These are phyloP conservation scores for Sussaba pulchella DNA, from an alignment of 2,888 invertebrate species.

Conservation along the genomic window DNA sequence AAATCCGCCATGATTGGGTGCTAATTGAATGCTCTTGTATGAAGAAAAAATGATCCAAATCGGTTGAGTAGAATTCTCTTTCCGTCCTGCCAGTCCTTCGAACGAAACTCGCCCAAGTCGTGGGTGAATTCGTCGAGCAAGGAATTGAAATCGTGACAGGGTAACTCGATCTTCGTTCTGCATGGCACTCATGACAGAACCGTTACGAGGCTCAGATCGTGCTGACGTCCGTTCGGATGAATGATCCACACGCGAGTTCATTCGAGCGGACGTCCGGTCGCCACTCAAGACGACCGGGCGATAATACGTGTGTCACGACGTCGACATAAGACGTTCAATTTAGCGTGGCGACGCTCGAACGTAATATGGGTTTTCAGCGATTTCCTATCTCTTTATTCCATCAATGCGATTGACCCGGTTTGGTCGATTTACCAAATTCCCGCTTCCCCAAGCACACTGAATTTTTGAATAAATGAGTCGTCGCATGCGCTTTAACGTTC, in stretches of 20 bases:
- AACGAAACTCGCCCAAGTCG: too few relatives aligned
- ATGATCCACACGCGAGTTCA: conserved; percentile 69
- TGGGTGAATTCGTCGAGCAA: conserved; percentile 53
- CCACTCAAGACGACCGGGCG: conserved; percentile 36
- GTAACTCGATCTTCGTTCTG: conserved; percentile 66
- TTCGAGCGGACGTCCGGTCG: conserved; percentile 45
- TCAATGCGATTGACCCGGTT: conserved; percentile 23
- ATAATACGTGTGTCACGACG: conserved; percentile 15
- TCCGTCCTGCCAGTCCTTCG: conserved; percentile 34
- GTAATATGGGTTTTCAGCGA: conserved; percentile 54
- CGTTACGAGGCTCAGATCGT: conserved; percentile 52
- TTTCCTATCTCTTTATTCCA: conserved; percentile 31
- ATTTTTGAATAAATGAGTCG: conserved; percentile 58
- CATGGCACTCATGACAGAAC: conserved; percentile 62
- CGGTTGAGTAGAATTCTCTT: background rate
- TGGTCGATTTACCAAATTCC: conserved; percentile 27
- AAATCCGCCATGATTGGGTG: too few relatives aligned
- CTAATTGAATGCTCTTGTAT: background rate
- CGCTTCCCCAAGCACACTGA: conserved; percentile 35
- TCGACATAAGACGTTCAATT: conserved; percentile 53
- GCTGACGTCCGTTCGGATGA: conserved; percentile 70
- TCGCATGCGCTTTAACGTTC: conserved; percentile 48
- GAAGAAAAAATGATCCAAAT: too few relatives aligned
- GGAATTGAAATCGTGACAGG: conserved; percentile 55
- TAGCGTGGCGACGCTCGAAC: conserved; percentile 38